Conservation (phyloP, 1,140 invertebrate species). For the Drosophila lini region DNA sequence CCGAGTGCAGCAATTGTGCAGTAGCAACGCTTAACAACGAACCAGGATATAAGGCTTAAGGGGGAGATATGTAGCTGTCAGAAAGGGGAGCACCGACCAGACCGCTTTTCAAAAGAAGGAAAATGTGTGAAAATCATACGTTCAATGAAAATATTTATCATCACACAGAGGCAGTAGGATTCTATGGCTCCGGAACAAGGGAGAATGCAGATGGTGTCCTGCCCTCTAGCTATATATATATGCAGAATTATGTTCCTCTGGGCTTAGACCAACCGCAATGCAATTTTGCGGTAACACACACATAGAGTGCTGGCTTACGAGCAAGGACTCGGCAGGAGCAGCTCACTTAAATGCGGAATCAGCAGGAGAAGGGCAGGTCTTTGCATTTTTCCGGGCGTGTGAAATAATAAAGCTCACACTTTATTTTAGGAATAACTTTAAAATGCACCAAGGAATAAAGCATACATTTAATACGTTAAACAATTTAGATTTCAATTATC, state of each 20-base stretch:
- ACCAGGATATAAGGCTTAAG: not conserved
- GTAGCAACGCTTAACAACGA: not conserved
- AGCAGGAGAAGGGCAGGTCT: conserved; percentile 3
- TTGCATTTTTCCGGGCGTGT: conserved; percentile 4
- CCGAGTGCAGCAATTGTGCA: not conserved
- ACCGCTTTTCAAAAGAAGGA: conserved; percentile 13
- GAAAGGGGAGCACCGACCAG: not conserved
- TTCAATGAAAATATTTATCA: conserved; percentile 21
- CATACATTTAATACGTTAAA: not conserved
- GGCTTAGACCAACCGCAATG: conserved; percentile 18
- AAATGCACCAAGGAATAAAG: not conserved
- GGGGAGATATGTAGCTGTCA: conserved; percentile 9
- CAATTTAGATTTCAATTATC: not conserved
- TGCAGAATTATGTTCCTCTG: conserved; percentile 19
- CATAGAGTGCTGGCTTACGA: conserved; percentile 4
- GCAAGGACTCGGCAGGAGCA: conserved; percentile 2
- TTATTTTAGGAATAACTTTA: not conserved
- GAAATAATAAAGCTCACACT: conserved; percentile 1
- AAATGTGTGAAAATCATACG: conserved; percentile 19
- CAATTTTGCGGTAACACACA: conserved; percentile 17
- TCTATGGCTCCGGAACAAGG: conserved; percentile 1
- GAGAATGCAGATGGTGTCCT: conserved; percentile 18
- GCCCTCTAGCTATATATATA: conserved; percentile 2
- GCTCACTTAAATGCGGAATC: conserved; percentile 8
- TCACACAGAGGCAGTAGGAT: not conserved